Evolutionary conservation across 2,888 invertebrate species (phyloP).

Genomic region (Hirtodrosophila cameraria): DNA sequence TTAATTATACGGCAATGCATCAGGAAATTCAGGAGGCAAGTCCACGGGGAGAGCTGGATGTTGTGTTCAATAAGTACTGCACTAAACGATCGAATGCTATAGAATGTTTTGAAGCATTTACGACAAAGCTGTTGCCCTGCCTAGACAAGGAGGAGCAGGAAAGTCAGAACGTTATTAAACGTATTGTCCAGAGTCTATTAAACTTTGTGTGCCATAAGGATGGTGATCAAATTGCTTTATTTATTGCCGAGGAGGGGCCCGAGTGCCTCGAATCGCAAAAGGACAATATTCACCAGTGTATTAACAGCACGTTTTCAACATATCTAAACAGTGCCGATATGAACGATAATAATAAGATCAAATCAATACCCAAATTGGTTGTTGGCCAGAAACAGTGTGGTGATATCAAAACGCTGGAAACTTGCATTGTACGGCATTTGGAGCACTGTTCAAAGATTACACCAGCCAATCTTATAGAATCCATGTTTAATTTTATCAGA

Average conservation of each 20-base stretch:
- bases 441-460: conserved; percentile 81
- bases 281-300: conserved; percentile 87
- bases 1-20: conserved; percentile 86
- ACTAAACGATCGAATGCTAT: conserved; percentile 84
- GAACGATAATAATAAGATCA: conserved; percentile 82
- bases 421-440: conserved; percentile 78
- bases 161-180: conserved; percentile 87
- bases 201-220: conserved; percentile 92
- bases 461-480: conserved; percentile 82
- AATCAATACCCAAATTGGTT: conserved; percentile 86
- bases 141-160: conserved; percentile 87
- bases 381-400: conserved; percentile 85
- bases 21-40: conserved; percentile 89
- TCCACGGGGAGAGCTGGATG: conserved; percentile 88
- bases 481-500: conserved; percentile 82
- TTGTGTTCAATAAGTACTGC: conserved; percentile 91
- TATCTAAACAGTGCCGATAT: conserved; percentile 84
- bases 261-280: conserved; percentile 88
- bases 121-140: conserved; percentile 87
- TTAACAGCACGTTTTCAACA: conserved; percentile 86
- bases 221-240: conserved; percentile 92
- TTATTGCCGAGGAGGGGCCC: conserved; percentile 92
- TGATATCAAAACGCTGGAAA: conserved; percentile 77
- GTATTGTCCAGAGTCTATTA: conserved; percentile 88
- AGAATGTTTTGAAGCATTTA: conserved; percentile 86